A percentile compares a stretch with the other conserved stretches of the same genome.
Conservation (phyloP, 2,797 vertebrate species). For the Girardinus metallicus region DNA sequence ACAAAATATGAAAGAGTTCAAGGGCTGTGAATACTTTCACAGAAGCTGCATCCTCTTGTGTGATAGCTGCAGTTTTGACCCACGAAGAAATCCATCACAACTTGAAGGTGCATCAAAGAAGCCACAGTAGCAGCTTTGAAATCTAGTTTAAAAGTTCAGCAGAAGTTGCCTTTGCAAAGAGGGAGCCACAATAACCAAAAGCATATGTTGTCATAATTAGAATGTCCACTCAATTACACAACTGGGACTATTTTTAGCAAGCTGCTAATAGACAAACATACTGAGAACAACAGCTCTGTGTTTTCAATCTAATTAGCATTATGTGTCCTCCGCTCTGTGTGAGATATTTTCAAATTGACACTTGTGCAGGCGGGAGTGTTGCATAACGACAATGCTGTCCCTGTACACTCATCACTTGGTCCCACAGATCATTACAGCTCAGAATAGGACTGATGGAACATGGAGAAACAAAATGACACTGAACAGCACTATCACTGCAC, state of each 20-base stretch:
- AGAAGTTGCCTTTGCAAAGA: constrained; percentile 45
- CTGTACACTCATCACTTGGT: constrained; percentile 52
- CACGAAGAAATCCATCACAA: constrained; percentile 32
- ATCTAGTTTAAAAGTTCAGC: constrained; percentile 43
- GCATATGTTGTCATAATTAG: constrained; percentile 43
- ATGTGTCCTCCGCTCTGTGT: constrained; percentile 39
- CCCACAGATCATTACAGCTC: constrained; percentile 59
- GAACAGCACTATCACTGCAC: constrained; percentile 27
- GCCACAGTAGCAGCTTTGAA: constrained; percentile 15
- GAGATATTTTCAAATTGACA: constrained; percentile 62
- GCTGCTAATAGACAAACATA: constrained; percentile 37
- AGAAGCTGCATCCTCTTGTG: constrained; percentile 2
- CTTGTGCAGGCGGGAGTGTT: constrained; percentile 56
- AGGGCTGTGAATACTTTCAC: not conserved
- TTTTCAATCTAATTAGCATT: constrained; percentile 60
- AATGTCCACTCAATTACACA: constrained; percentile 30
- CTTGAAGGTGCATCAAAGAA: constrained; percentile 26
- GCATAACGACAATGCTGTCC: constrained; percentile 54
- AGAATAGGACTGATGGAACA: constrained; percentile 62
- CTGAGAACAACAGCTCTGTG: constrained; percentile 28
- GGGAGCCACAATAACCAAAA: constrained; percentile 46
- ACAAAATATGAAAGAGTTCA: not conserved
- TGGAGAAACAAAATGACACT: constrained; percentile 48
- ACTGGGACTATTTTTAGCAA: constrained; percentile 46
- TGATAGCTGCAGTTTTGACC: constrained; percentile 21